phyloP scores from a whole-genome alignment of 2,113 vertebrate species.

The Fregetta grallaria region DNA sequence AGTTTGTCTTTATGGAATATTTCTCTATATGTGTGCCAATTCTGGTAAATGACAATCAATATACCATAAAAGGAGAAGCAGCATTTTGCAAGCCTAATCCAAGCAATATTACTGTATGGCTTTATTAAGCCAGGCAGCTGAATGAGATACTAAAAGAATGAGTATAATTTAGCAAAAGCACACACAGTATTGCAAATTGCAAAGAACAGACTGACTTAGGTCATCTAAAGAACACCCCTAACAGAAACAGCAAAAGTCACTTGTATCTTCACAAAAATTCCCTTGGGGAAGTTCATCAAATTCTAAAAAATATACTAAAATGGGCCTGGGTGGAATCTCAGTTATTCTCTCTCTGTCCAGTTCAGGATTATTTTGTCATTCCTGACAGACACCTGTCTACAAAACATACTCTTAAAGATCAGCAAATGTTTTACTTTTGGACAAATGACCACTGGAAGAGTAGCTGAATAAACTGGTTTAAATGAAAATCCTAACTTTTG shows the following conservation, averaged over 20 bases:
- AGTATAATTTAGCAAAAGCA: background rate
- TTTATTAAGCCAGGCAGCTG: background rate
- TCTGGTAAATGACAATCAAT: background rate
- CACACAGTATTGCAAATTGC: background rate
- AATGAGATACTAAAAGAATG: background rate
- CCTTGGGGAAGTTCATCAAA: background rate
- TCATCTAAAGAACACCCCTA: background rate
- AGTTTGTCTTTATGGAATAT: background rate
- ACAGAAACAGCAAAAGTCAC: background rate
- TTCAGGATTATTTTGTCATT: background rate
- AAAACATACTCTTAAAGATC: background rate
- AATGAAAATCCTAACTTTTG: background rate
- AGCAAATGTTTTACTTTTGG: background rate
- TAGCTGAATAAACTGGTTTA: background rate
- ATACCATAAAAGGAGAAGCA: background rate
- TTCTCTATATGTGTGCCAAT: background rate
- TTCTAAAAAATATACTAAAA: background rate
- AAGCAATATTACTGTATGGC: background rate
- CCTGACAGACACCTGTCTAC: background rate
- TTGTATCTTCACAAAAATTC: background rate
- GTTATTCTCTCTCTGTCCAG: background rate
- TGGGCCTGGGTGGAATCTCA: background rate
- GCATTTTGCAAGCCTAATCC: background rate
- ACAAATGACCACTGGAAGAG: background rate
- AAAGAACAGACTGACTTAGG: background rate